Evolutionary conservation across 2,113 vertebrate genomes (phyloP).

Genomic region (Murina feae): DNA sequence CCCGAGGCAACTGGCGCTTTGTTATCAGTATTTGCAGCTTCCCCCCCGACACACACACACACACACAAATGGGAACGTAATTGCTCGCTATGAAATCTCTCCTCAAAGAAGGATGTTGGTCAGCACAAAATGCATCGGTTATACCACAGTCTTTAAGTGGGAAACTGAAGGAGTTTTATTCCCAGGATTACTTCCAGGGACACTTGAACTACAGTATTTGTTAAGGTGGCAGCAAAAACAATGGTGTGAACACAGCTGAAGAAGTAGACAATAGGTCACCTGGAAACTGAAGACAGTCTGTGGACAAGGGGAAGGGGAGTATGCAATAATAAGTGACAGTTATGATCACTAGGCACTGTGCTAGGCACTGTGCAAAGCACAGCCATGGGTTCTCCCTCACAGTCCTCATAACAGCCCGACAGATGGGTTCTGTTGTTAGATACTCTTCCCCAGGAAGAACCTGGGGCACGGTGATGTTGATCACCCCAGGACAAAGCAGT

Average conservation of each 20-base stretch:
- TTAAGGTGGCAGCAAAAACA: neutral
- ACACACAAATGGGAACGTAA: neutral
- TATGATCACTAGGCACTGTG: rapidly evolving
- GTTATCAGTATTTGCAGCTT: neutral
- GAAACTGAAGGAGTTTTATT: conserved; percentile 7
- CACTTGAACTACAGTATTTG: neutral
- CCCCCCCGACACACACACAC: too few relatives aligned
- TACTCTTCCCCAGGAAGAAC: neutral
- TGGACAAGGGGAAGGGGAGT: neutral
- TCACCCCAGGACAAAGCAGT: neutral
- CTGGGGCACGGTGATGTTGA: neutral
- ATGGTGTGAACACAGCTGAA: neutral
- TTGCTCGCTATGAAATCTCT: conserved; percentile 8
- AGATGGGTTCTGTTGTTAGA: neutral
- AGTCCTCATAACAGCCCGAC: neutral
- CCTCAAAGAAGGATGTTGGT: neutral
- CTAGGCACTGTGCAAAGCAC: neutral
- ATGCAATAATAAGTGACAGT: neutral
- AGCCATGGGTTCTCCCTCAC: neutral
- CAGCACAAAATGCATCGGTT: neutral
- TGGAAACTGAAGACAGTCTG: neutral
- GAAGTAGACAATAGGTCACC: neutral
- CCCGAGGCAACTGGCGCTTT: neutral
- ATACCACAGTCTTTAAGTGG: neutral
- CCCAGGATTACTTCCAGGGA: neutral